Evolutionary conservation across 2,797 vertebrate genomes (phyloP).

Genomic region (Echiichthys vipera): DNA sequence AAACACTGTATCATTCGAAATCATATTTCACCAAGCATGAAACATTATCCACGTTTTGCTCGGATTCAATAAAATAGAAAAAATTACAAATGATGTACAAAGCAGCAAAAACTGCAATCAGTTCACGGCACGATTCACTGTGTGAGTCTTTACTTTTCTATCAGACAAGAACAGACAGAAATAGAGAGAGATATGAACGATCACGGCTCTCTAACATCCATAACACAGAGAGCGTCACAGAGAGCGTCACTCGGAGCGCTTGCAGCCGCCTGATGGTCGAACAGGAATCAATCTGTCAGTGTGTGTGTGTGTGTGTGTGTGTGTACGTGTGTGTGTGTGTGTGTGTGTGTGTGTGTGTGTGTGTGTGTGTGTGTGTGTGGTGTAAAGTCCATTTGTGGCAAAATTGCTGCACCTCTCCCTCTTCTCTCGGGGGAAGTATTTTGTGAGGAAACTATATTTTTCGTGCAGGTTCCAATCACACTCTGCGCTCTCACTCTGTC

Average conservation of each 20-base stretch:
- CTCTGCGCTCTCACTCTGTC: neutral
- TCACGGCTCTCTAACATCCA: constrained; percentile 1
- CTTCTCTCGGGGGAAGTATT: constrained; percentile 41
- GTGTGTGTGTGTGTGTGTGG: constrained; percentile 12
- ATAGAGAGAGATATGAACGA: neutral
- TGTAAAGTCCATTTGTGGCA: constrained; percentile 10
- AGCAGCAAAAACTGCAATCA: neutral
- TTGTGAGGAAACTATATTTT: neutral
- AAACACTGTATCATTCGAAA: neutral
- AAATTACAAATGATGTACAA: neutral
- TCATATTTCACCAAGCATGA: neutral
- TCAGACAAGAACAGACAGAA: neutral
- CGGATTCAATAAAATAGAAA: too few species aligned
- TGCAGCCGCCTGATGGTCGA: constrained; percentile 32
- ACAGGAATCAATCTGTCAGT: constrained; percentile 49
- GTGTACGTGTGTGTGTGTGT: constrained; percentile 6
- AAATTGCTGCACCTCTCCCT: constrained; percentile 24
- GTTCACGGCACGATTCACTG: neutral
- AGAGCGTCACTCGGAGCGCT: neutral
- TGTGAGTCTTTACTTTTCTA: neutral
- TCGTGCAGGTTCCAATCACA: constrained; percentile 16
- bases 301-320: constrained; percentile 14
- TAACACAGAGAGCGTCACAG: neutral
- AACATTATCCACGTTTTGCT: neutral
- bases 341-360: neutral